Conservation (phyloP, 2,888 invertebrate genomes). For the Margaritifera margaritifera region DNA sequence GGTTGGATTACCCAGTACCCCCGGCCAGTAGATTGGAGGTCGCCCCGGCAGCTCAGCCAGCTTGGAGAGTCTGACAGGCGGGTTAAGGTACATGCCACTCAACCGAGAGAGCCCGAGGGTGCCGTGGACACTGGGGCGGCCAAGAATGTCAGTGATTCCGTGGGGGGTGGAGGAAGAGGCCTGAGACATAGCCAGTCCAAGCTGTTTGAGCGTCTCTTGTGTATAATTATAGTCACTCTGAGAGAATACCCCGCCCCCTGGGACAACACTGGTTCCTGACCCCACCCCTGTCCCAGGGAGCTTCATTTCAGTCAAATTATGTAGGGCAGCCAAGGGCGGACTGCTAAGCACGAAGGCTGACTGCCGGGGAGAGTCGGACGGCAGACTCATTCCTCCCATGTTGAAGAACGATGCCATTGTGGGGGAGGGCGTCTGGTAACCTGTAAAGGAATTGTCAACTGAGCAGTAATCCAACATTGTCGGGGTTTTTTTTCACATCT, state of each 20-base stretch:
- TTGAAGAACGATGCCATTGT: constrained; percentile 57
- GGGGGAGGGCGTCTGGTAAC: constrained; percentile 49
- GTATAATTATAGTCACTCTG: constrained; percentile 40
- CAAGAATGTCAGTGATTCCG: constrained; percentile 95
- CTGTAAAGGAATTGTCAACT: constrained; percentile 38
- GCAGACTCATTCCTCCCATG: constrained; percentile 36
- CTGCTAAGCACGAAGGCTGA: constrained; percentile 76
- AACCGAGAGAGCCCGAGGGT: constrained; percentile 57
- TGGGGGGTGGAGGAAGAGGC: constrained; percentile 82
- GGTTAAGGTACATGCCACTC: constrained; percentile 74
- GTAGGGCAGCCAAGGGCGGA: constrained; percentile 91
- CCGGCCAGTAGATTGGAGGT: constrained; percentile 89
- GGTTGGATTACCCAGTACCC: constrained; percentile 92
- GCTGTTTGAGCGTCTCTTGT: constrained; percentile 48
- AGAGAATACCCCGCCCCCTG: constrained; percentile 27
- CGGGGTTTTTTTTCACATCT: background rate
- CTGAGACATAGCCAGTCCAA: constrained; percentile 48
- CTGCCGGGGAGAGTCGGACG: constrained; percentile 54
- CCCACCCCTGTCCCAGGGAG: constrained; percentile 53
- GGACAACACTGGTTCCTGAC: constrained; percentile 35
- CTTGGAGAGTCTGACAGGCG: constrained; percentile 74
- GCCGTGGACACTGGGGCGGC: constrained; percentile 78
- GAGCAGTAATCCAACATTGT: constrained; percentile 66
- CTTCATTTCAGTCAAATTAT: constrained; percentile 90
- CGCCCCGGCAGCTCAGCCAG: constrained; percentile 71